Base-by-base conservation (phyloP, 2,113 vertebrate species). In the Vidua macroura region DNA sequence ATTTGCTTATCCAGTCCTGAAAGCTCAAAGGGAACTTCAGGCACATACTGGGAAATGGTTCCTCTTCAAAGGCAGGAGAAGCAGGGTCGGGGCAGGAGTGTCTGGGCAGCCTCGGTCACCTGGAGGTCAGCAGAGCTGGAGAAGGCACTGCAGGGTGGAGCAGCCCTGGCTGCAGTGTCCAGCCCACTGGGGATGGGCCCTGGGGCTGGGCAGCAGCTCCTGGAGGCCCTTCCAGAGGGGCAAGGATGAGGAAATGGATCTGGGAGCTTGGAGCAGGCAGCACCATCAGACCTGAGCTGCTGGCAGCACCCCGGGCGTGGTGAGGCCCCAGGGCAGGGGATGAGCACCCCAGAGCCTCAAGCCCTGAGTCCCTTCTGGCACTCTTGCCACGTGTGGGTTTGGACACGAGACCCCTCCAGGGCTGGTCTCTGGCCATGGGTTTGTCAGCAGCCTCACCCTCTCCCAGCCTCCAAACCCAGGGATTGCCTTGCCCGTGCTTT, bases 341-440 rank as follows among this genome's bases (percentile, higher is more conserved):
- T 10, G 25, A 13, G 3, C 16, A 5, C 15, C 30, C 27, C 59
- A 53, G 24, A 41, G 39, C 39, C 39, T 41, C 39, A 41, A 35
- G 35, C 23, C n/a, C 31, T 15, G 0, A 0, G 13, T 35, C 27
- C 51, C 11, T 51, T 27, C 46, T 60, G 11, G 16, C 28, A 9
- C 55, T 27, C 3, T 9, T 39, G 10, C 39, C 16, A 22, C 35
- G 8, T 20, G 11, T 72, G 58, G 66, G 3, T 10, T 1, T 4
- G n/a, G 62, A 12, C 76, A 31, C 16, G 10, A 16, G 11, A 33
- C 8, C 14, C 10, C 52, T 51, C 46, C 55, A 25, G 41, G 8
- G 35, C 16, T 49, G 14, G 9, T 31, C n/a, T 49, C 46, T 70
- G 62, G 20, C 48, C 30, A 3, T 18, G 30, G 33, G 8, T 37